Evolutionary conservation across 2,797 vertebrate genomes (phyloP).

Genomic region (Parauchenoglanis ngamensis): DNA sequence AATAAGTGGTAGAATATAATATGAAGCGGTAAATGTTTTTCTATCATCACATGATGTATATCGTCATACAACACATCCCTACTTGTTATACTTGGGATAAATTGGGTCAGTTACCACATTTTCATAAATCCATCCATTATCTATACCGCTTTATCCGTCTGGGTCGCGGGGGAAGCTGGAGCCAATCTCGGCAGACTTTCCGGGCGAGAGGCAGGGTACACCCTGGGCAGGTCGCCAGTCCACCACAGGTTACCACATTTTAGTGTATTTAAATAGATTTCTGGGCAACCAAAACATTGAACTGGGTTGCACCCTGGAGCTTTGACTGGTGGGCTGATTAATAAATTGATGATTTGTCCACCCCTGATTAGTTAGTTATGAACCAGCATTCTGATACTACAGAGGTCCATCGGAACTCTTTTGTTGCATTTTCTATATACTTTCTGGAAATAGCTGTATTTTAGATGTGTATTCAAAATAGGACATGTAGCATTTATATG

Average conservation of each 20-base stretch:
- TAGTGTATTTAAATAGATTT: background rate
- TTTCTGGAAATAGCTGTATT: conserved; percentile 49
- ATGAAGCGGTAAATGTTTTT: no score
- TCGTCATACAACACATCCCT: no score
- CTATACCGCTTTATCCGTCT: no score
- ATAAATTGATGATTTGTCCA: conserved; percentile 23
- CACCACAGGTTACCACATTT: background rate
- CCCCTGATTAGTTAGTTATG: conserved; percentile 61
- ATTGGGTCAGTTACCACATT: background rate
- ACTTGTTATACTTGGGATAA: background rate
- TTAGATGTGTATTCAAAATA: conserved; percentile 57
- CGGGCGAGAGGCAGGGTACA: no score
- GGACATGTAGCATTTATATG: conserved; percentile 57
- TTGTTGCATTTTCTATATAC: conserved; percentile 27
- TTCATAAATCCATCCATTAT: no score
- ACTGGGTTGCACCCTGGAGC: background rate
- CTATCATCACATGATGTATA: no score
- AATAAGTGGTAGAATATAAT: no score
- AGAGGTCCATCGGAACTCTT: background rate
- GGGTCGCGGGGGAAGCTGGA: no score
- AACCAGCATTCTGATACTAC: background rate
- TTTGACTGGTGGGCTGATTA: background rate
- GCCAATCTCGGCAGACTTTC: no score
- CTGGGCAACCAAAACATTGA: background rate
- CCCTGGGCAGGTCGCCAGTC: no score